A percentile compares a stretch with the other conserved stretches of the same genome.
Conservation (phyloP, 92 coral and sea anemone species). For the Nematostella vectensis region DNA sequence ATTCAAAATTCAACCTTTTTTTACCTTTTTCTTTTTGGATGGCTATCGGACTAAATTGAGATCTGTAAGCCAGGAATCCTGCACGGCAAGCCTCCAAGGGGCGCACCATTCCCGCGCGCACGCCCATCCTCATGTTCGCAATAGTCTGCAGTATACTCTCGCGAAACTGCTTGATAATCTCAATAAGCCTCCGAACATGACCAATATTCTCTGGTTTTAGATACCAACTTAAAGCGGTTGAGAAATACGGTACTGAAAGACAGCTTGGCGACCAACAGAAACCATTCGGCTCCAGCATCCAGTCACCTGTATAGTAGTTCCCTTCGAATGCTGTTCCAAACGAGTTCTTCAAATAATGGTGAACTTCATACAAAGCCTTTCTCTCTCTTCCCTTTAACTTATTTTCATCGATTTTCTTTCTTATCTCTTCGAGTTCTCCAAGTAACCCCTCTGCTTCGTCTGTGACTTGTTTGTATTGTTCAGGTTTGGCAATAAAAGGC, state of each 20-base stretch:
- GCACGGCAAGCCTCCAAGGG: constrained; percentile 59
- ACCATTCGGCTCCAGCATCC: constrained; percentile 57
- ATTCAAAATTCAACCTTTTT: too few relatives aligned
- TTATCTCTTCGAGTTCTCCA: neutral
- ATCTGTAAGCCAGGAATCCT: constrained; percentile 24
- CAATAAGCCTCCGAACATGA: constrained; percentile 33
- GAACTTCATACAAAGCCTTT: constrained; percentile 41
- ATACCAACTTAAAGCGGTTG: neutral
- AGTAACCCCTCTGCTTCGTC: neutral
- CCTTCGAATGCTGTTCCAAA: constrained; percentile 43
- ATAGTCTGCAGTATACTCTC: constrained; percentile 49
- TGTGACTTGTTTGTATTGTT: neutral
- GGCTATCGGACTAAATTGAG: neutral
- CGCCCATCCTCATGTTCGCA: constrained; percentile 75
- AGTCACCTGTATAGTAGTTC: constrained; percentile 68
- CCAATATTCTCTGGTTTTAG: constrained; percentile 29
- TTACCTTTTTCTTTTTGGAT: constrained; percentile 2
- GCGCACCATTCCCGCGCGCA: constrained; percentile 83
- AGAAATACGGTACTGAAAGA: neutral
- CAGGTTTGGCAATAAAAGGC: constrained; percentile 2
- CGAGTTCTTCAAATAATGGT: constrained; percentile 32
- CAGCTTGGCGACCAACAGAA: constrained; percentile 64
- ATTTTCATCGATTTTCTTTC: neutral
- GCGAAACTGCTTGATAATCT: constrained; percentile 27
- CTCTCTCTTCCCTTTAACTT: constrained; percentile 40